Evolutionary conservation across 2,888 invertebrate species (phyloP).

Genomic region (Lasioglossum oenotherae): DNA sequence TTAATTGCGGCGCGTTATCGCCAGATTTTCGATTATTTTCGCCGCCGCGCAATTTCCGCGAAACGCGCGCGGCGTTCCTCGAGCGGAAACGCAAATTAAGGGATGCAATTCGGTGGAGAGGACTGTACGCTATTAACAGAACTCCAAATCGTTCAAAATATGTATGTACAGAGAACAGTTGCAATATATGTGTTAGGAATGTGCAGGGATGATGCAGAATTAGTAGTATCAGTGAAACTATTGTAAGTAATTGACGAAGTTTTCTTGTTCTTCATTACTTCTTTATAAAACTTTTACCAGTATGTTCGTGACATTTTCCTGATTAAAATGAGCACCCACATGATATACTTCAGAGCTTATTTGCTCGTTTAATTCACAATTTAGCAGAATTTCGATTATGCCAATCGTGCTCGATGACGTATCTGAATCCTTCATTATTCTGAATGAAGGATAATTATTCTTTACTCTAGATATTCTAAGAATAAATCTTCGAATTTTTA

Average conservation of each 20-base stretch:
- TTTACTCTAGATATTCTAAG: too few relatives aligned
- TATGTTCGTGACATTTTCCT: neutral
- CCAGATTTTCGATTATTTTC: conserved; percentile 8
- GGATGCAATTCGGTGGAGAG: neutral
- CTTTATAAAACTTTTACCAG: too few relatives aligned
- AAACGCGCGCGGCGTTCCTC: neutral
- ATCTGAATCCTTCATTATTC: too few relatives aligned
- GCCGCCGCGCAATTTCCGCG: neutral
- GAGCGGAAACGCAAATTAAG: neutral
- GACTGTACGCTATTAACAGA: neutral
- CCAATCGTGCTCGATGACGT: neutral
- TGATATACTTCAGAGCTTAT: neutral
- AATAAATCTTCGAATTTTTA: neutral
- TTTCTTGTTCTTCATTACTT: neutral
- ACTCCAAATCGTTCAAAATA: neutral
- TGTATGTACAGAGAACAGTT: neutral
- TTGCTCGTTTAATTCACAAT: neutral
- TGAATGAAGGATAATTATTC: too few relatives aligned
- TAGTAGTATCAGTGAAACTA: neutral
- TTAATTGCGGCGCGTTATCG: conserved; percentile 17
- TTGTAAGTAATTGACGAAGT: neutral
- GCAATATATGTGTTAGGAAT: neutral
- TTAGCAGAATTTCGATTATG: neutral
- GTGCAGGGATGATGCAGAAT: neutral
- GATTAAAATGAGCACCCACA: neutral